phyloP scores from a whole-genome alignment of 2,113 vertebrate genomes.

The Atherinomorus stipes region DNA sequence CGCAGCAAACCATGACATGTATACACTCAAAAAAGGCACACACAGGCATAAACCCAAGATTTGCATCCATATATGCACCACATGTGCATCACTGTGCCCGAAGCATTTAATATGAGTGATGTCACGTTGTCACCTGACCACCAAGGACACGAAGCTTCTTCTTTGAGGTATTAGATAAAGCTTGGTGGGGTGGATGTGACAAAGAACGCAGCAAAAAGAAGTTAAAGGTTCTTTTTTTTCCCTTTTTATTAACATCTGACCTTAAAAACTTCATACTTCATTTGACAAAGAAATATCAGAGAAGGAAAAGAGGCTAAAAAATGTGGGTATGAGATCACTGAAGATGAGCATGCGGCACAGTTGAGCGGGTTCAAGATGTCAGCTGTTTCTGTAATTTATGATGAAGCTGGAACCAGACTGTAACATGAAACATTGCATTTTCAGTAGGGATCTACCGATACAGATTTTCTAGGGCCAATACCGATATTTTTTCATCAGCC shows the following conservation, averaged over 20 bases:
- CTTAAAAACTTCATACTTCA: neutral
- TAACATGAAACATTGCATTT: neutral
- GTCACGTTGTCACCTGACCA: conserved; percentile 28
- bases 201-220: neutral
- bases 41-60: conserved; percentile 2
- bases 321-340: no score
- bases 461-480: no score
- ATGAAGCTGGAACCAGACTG: neutral
- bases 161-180: neutral
- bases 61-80: conserved; percentile 26
- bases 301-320: neutral
- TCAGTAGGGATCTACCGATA: no score
- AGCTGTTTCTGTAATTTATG: conserved; percentile 1
- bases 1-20: conserved; percentile 27
- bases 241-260: neutral
- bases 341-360: no score
- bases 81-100: neutral
- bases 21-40: conserved; percentile 16
- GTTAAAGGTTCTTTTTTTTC: neutral
- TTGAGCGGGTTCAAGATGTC: conserved; percentile 2
- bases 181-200: neutral
- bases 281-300: neutral
- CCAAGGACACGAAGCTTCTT: conserved; percentile 11
- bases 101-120: neutral
- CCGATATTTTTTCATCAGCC: no score